These are phyloP conservation scores for Ciconia maguari DNA, from an alignment of 2,113 vertebrate species.

Conservation along the genomic window DNA sequence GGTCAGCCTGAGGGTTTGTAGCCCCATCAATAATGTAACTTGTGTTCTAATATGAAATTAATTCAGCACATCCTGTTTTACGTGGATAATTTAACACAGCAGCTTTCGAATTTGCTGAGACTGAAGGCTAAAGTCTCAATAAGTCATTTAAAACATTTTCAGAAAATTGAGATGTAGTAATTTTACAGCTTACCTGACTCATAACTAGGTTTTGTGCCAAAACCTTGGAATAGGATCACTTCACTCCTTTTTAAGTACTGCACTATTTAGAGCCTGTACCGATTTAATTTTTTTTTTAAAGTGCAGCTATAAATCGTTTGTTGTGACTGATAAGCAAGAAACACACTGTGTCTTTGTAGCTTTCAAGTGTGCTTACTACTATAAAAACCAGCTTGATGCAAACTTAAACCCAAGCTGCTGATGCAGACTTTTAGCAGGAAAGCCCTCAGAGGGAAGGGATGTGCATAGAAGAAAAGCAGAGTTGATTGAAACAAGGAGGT, in stretches of 20 bases:
- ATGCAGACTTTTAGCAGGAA: background rate
- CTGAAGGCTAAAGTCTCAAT: background rate
- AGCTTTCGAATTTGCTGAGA: background rate
- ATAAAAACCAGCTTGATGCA: constrained; percentile 4
- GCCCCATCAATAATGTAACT: background rate
- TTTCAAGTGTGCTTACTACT: background rate
- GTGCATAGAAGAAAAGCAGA: background rate
- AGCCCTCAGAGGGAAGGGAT: background rate
- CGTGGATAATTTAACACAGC: background rate
- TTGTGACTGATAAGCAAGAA: constrained; percentile 2
- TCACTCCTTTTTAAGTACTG: background rate
- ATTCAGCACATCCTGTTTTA: constrained; percentile 33
- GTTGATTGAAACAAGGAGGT: background rate
- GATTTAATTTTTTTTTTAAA: background rate
- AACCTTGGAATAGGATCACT: background rate
- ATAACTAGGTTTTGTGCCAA: background rate
- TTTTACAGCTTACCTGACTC: background rate
- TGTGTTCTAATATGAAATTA: constrained; percentile 18
- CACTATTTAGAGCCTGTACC: background rate
- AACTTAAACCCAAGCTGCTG: constrained; percentile 13
- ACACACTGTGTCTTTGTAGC: background rate
- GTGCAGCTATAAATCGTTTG: background rate
- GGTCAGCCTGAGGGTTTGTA: background rate
- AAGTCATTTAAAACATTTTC: background rate
- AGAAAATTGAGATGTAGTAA: background rate